A percentile compares a stretch with the other conserved stretches of the same genome.
These are phyloP conservation scores for Saturnia pavonia DNA, from an alignment of 2,888 invertebrate genomes.

Conservation along the genomic window DNA sequence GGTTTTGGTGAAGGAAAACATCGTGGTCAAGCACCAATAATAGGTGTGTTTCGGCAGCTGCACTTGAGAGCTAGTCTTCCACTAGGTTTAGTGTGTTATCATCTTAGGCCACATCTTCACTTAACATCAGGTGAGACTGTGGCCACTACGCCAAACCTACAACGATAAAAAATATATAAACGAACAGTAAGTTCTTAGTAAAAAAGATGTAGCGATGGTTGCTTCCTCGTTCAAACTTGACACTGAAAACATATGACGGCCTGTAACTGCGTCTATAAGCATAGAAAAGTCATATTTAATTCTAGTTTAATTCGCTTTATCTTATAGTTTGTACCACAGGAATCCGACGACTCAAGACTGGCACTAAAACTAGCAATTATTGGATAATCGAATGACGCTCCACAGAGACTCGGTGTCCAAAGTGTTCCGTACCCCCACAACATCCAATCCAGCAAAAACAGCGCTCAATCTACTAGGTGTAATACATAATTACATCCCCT, in stretches of 20 bases:
- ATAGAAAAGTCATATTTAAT: neutral
- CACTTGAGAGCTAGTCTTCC: no score
- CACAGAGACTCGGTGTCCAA: constrained; percentile 28
- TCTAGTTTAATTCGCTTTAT: neutral
- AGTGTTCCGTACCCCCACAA: neutral
- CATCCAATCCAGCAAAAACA: neutral
- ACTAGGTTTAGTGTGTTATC: no score
- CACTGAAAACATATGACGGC: neutral
- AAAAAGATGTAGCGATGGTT: no score
- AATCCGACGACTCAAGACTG: constrained; percentile 29
- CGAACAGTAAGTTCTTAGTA: no score
- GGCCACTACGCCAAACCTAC: no score
- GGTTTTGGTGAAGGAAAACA: no score
- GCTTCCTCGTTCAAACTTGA: no score
- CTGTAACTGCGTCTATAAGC: neutral
- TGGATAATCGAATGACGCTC: constrained; percentile 43
- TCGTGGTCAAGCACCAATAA: no score
- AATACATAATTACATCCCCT: neutral
- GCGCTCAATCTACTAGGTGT: neutral
- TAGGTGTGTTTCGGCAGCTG: no score
- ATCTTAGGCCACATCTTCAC: no score
- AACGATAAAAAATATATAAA: no score
- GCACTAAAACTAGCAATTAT: constrained; percentile 48
- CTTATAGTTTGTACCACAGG: constrained; percentile 10
- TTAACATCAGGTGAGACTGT: no score